A percentile compares a stretch with the other conserved stretches of the same genome.
phyloP scores from a whole-genome alignment of 2,888 invertebrate genomes.

The Lepidonotus clava region DNA sequence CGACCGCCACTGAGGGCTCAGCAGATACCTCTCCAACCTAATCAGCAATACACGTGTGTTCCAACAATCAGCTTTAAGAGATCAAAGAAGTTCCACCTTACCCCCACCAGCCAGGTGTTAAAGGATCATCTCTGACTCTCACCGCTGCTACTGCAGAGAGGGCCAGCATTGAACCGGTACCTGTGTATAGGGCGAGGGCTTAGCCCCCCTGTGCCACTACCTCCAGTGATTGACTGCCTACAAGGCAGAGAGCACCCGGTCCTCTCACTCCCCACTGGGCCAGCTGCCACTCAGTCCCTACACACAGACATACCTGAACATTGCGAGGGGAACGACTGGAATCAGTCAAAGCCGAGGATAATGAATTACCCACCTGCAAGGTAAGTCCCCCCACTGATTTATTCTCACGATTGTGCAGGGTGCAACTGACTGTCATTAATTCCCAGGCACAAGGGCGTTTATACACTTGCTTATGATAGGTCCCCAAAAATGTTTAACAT shows the following conservation, averaged over 20 bases:
- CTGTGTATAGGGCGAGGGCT: too few species aligned
- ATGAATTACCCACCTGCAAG: slow-evolving; percentile 11
- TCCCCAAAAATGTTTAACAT: too few species aligned
- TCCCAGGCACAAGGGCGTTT: not conserved
- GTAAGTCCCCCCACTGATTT: not conserved
- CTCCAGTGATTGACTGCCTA: not conserved
- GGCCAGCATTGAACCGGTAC: not conserved
- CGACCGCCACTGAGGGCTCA: not conserved
- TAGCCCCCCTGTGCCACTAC: too few species aligned
- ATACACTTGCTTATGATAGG: too few species aligned
- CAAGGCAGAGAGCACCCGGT: not conserved
- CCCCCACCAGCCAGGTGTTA: not conserved
- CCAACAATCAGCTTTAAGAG: not conserved
- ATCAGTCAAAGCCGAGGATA: not conserved
- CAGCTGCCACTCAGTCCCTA: not conserved
- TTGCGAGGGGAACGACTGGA: not conserved
- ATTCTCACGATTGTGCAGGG: not conserved
- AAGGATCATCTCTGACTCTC: not conserved
- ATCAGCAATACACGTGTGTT: not conserved
- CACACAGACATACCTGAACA: not conserved
- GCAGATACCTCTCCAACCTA: not conserved
- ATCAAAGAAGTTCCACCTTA: not conserved
- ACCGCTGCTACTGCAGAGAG: not conserved
- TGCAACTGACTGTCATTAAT: not conserved
- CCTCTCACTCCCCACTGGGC: too few species aligned